Base-by-base conservation (phyloP, 2,888 invertebrate species). In the Hylaea fasciaria region DNA sequence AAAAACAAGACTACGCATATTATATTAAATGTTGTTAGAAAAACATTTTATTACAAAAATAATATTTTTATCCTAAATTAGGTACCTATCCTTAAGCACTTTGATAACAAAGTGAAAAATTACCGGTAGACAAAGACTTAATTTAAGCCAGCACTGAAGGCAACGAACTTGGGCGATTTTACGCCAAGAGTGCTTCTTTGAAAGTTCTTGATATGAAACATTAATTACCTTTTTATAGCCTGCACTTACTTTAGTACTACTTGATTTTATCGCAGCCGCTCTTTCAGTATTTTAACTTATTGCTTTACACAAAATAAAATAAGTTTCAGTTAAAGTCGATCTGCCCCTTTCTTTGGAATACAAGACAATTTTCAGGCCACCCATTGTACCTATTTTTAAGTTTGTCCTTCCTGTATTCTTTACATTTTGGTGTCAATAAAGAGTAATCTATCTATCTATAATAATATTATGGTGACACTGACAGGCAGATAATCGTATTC, bases 151-250 rank as follows among this genome's bases (percentile, higher is more conserved):
- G 40, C 14, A 48, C 35, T 53, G 55, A 55, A 29, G 61, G 50
- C 46, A 69, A 72, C 65, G 57, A 71, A 66, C 65, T 70, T 62
- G 28, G 45, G 52, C 55, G 74, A 77, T 69, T 71, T 74, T 71
- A 58, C 61, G 70, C 56, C 46, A 56, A 63, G 66, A 65, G 51
- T 68, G 66, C 70, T 71, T 62, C 59, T 54, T 61, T 50, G 59
- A 65, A 74, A 76, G 63, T 72, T 74, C 59, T 70, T 69, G 58
- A 69, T 70, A 68, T 68, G 54, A 70, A 74, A 73, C 67, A 72
- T 72, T 76, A 74, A 76, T 73, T 73, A 77, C 65, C 66, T 73
- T 72, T 76, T 73, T 65, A 72, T 69, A 53, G 67, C 48, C 52
- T 60, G 32, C 55, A 68, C 56, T 72, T 68, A 22, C 17, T 54